A percentile compares a stretch with the other conserved stretches of the same genome.
phyloP scores from a whole-genome alignment of 2,797 vertebrate species.

The Urocyon cinereoargenteus region DNA sequence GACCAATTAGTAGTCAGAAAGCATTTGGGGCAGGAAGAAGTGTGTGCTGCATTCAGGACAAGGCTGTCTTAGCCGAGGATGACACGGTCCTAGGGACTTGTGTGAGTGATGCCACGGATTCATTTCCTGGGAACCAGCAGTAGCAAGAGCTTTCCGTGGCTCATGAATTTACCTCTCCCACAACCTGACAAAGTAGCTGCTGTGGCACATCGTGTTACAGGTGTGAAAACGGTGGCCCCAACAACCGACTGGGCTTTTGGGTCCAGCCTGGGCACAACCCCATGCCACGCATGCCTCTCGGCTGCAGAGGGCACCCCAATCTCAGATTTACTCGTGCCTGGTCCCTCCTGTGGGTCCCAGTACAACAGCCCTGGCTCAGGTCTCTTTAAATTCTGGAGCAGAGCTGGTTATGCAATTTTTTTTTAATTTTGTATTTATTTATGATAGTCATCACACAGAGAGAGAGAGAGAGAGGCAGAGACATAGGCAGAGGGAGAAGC shows the following conservation, averaged over 20 bases:
- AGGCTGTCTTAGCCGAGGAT: not conserved
- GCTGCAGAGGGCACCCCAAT: no score
- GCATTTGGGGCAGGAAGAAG: not conserved
- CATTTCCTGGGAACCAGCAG: not conserved
- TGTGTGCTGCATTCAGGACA: not conserved
- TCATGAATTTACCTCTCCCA: not conserved
- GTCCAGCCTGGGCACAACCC: not conserved
- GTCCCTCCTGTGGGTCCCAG: not conserved
- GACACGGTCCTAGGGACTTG: no score
- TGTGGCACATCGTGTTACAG: not conserved
- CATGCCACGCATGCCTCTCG: fast-evolving
- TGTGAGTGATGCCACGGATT: not conserved
- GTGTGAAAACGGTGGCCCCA: not conserved
- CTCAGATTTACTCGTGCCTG: not conserved
- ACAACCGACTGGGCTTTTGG: not conserved
- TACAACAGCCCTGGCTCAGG: not conserved
- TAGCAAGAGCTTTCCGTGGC: not conserved
- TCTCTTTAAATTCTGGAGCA: not conserved
- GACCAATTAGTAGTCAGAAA: not conserved
- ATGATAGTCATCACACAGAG: no score
- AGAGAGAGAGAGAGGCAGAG: no score
- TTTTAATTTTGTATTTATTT: no score
- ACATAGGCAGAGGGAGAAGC: no score
- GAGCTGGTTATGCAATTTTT: no score
- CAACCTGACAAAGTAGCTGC: not conserved